Evolutionary conservation across 2,888 invertebrate species (phyloP).

Genomic region (Meiosimyza decipiens): DNA sequence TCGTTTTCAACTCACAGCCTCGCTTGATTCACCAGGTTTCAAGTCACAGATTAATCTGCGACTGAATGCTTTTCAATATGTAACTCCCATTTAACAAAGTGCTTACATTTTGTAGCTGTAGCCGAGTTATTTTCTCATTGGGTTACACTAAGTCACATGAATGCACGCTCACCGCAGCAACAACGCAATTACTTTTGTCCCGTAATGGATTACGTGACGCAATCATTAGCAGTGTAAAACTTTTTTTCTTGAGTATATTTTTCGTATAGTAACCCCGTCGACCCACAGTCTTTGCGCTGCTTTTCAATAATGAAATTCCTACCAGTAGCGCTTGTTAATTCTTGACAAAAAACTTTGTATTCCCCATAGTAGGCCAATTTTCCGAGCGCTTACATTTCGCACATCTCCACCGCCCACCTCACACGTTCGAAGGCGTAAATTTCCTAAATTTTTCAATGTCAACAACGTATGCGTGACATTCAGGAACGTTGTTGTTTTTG

Average conservation of each 20-base stretch:
- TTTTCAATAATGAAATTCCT: background rate
- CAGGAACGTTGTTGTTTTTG: background rate
- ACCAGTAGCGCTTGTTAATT: too few species aligned
- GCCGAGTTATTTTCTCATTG: too few species aligned
- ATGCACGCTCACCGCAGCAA: background rate
- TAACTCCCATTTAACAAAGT: too few species aligned
- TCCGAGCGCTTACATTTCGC: too few species aligned
- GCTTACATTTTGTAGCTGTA: too few species aligned
- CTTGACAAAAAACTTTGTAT: background rate
- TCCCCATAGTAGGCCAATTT: background rate
- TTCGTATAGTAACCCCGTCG: background rate
- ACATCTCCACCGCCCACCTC: too few species aligned
- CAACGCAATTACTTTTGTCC: conserved; percentile 23
- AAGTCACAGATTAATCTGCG: too few species aligned
- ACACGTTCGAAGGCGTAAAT: background rate
- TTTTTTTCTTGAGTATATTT: background rate
- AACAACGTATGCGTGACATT: conserved; percentile 10
- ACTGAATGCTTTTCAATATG: too few species aligned
- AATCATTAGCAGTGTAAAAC: conserved; percentile 9
- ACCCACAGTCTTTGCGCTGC: background rate
- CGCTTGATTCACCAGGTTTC: too few species aligned
- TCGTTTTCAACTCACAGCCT: too few species aligned
- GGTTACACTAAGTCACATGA: too few species aligned
- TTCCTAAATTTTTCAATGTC: conserved; percentile 12
- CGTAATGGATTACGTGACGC: conserved; percentile 27